These are phyloP conservation scores for Poicephalus meyeri DNA, from an alignment of 2,113 vertebrate genomes.

Conservation along the genomic window DNA sequence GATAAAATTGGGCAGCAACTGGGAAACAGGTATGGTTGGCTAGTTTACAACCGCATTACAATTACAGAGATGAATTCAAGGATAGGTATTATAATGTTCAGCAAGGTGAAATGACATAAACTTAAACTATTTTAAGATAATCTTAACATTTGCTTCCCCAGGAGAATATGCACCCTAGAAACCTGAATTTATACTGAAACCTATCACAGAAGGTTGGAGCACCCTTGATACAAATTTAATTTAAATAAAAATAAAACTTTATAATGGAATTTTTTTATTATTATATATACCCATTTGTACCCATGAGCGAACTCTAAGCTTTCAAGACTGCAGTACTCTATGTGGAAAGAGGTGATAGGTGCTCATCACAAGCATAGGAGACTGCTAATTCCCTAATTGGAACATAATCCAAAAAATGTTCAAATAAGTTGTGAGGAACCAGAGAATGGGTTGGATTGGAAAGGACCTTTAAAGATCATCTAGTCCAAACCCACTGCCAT, in stretches of 20 bases:
- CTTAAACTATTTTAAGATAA: not conserved
- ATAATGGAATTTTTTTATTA: not conserved
- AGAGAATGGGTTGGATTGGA: not conserved
- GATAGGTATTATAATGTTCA: not conserved
- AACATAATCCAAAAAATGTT: not conserved
- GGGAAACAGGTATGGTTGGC: not conserved
- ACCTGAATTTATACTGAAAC: conserved; percentile 42
- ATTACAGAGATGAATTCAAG: not conserved
- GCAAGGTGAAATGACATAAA: not conserved
- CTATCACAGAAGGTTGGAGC: not conserved
- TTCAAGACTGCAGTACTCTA: not conserved
- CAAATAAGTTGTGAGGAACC: not conserved
- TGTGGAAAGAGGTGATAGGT: not conserved
- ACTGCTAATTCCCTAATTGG: not conserved
- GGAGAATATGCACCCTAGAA: not conserved
- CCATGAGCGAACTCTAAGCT: not conserved
- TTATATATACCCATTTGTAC: not conserved
- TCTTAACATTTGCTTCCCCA: not conserved
- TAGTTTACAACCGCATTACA: not conserved
- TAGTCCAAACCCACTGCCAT: not conserved
- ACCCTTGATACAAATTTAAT: not conserved
- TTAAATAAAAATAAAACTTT: conserved; percentile 9
- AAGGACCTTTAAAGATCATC: not conserved
- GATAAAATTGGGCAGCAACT: not conserved
- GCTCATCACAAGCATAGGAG: not conserved